Conservation (phyloP, 2,888 invertebrate genomes). For the Nysson spinosus region DNA sequence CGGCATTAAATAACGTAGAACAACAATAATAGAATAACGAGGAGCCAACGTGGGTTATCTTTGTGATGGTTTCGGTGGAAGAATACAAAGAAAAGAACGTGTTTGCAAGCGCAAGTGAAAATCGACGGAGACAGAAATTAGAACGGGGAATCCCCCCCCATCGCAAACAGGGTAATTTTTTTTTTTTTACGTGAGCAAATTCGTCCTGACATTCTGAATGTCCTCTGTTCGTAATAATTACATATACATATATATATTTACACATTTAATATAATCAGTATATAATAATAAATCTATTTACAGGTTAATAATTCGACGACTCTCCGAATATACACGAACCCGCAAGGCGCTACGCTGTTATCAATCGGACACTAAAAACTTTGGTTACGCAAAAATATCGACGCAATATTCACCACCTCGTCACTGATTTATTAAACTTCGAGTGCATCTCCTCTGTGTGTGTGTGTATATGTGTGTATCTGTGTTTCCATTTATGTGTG, state of each 20-base stretch:
- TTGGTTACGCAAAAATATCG: conserved; percentile 77
- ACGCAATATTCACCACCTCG: conserved; percentile 53
- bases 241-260: conserved; percentile 35
- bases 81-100: conserved; percentile 14
- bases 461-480: too few species aligned
- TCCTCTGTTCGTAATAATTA: conserved; percentile 36
- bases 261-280: conserved; percentile 30
- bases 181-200: conserved; percentile 45
- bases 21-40: conserved; percentile 58
- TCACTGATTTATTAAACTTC: conserved; percentile 30
- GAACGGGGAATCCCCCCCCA: too few species aligned
- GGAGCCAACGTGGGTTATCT: conserved; percentile 31
- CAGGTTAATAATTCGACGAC: conserved; percentile 50
- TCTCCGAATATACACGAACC: conserved; percentile 45
- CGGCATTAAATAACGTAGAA: conserved; percentile 48
- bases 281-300: conserved; percentile 68
- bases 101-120: too few species aligned
- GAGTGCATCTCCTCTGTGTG: too few species aligned
- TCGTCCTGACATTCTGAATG: conserved; percentile 33
- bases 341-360: conserved; percentile 47
- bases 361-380: conserved; percentile 67
- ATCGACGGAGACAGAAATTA: too few species aligned
- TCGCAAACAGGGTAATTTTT: too few species aligned
- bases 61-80: conserved; percentile 20
- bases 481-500: too few species aligned